These are phyloP conservation scores for Heliconius ethilla DNA, from an alignment of 2,888 invertebrate species.

Conservation along the genomic window DNA sequence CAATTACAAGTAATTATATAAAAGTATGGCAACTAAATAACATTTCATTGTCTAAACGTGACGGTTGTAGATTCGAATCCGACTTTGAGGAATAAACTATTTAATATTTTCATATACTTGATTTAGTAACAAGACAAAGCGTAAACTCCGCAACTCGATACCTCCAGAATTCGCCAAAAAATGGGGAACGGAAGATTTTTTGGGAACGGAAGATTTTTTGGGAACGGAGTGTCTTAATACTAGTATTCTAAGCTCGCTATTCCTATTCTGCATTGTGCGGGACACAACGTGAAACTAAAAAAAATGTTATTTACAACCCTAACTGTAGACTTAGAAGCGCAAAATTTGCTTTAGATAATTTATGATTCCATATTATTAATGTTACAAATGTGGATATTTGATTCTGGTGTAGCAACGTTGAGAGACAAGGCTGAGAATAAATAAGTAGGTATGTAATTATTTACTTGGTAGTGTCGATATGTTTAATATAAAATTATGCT, in stretches of 20 bases:
- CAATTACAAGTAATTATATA: neutral
- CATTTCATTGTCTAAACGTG: neutral
- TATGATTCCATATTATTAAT: slow-evolving; percentile 33
- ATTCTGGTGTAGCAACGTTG: slow-evolving; percentile 18
- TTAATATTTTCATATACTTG: too few species aligned
- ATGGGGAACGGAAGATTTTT: too few species aligned
- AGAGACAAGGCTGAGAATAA: neutral
- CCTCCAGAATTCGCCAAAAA: too few species aligned
- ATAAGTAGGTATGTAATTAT: neutral
- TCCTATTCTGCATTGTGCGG: too few species aligned
- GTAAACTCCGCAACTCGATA: too few species aligned
- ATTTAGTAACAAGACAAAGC: too few species aligned
- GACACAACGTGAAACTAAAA: too few species aligned
- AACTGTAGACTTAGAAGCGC: slow-evolving; percentile 13
- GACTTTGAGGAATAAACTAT: too few species aligned
- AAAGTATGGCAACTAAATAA: neutral
- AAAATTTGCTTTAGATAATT: slow-evolving; percentile 29
- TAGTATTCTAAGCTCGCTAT: too few species aligned
- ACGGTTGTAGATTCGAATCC: too few species aligned
- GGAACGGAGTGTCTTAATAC: too few species aligned
- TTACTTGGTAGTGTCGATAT: neutral
- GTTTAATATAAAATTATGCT: neutral
- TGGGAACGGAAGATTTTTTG: too few species aligned
- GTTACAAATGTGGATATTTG: slow-evolving; percentile 32
- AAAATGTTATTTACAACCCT: neutral